phyloP scores from a whole-genome alignment of 1,140 invertebrate genomes.

The Protaetia brevitarsis region DNA sequence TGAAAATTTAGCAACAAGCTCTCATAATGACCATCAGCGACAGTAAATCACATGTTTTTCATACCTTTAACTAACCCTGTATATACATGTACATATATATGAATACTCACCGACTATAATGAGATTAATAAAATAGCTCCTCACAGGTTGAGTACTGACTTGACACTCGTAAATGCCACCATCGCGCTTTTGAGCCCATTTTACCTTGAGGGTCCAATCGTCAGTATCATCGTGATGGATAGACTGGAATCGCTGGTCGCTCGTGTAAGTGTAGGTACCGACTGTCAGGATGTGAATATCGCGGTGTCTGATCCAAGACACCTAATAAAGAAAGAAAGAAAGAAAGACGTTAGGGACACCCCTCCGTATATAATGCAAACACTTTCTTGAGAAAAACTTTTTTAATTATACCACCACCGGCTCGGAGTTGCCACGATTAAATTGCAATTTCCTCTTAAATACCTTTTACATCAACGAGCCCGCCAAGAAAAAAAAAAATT shows the following conservation, averaged over 20 bases:
- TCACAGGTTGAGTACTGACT: conserved; percentile 78
- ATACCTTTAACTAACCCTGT: too few species aligned
- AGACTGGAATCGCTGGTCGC: conserved; percentile 85
- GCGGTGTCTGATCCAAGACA: conserved; percentile 79
- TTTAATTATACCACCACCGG: too few species aligned
- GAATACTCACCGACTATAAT: conserved; percentile 71
- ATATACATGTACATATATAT: background rate
- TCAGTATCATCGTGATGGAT: conserved; percentile 78
- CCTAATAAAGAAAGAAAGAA: conserved; percentile 35
- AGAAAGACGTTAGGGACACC: background rate
- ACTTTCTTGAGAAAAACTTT: too few species aligned
- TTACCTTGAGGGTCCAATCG: conserved; percentile 87
- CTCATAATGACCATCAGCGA: too few species aligned
- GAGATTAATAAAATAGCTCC: conserved; percentile 71
- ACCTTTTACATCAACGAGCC: too few species aligned
- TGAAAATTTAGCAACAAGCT: too few species aligned
- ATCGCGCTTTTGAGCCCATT: conserved; percentile 85
- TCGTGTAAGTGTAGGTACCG: conserved; percentile 84
- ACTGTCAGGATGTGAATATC: conserved; percentile 89
- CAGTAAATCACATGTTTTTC: too few species aligned
- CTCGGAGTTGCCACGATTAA: too few species aligned
- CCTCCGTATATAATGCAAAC: too few species aligned
- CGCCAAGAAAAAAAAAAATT: too few species aligned
- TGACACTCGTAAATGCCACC: conserved; percentile 87
- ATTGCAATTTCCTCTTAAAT: too few species aligned